Evolutionary conservation across 2,888 invertebrate genomes (phyloP).

Genomic region (Catocala nupta): DNA sequence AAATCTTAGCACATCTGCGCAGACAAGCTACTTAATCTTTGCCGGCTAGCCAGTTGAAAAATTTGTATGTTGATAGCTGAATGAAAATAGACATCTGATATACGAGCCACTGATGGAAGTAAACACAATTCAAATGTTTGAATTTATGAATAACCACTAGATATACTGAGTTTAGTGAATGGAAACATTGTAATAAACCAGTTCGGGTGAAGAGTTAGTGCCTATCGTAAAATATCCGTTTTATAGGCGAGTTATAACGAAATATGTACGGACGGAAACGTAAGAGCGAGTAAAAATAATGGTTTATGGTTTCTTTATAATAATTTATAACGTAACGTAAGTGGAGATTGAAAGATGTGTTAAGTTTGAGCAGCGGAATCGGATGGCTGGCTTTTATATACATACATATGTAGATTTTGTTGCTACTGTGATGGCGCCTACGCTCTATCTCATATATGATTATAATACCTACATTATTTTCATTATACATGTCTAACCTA

Average conservation of each 20-base stretch:
- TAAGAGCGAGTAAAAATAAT: constrained; percentile 54
- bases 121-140: constrained; percentile 66
- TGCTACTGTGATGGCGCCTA: too few species aligned
- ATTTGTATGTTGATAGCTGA: constrained; percentile 63
- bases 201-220: constrained; percentile 58
- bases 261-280: constrained; percentile 46
- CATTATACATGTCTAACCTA: too few species aligned
- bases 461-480: too few species aligned
- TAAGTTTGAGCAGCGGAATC: constrained; percentile 12
- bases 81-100: constrained; percentile 75
- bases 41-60: constrained; percentile 58
- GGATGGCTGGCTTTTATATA: constrained; percentile 2
- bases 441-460: too few species aligned
- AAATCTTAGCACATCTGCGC: constrained; percentile 20
- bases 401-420: too few species aligned
- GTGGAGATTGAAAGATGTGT: constrained; percentile 27
- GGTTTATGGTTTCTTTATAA: constrained; percentile 59
- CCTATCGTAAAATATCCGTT: constrained; percentile 60
- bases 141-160: constrained; percentile 76
- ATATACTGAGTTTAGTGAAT: constrained; percentile 69
- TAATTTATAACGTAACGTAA: constrained; percentile 48
- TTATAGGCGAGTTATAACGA: constrained; percentile 62
- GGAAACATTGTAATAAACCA: constrained; percentile 76
- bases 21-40: constrained; percentile 48
- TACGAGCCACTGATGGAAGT: constrained; percentile 64